Evolutionary conservation across 2,113 vertebrate genomes (phyloP).

Genomic region (Sterrhoptilus dennistouni): DNA sequence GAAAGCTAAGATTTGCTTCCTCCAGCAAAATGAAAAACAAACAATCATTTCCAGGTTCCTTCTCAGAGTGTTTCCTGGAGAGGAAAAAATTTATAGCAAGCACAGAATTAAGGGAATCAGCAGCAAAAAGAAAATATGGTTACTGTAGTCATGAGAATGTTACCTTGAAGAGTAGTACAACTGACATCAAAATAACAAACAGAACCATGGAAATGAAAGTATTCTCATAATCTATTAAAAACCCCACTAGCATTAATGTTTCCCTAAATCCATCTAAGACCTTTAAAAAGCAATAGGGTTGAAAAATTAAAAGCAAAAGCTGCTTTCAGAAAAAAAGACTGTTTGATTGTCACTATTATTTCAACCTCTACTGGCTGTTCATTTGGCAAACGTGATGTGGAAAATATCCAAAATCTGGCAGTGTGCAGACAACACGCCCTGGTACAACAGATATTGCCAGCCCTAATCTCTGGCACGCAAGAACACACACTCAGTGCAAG

Average conservation of each 20-base stretch:
- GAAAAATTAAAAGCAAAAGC: background rate
- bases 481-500: background rate
- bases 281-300: background rate
- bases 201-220: background rate
- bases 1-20: background rate
- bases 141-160: background rate
- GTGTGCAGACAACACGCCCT: background rate
- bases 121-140: background rate
- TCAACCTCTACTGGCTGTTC: background rate
- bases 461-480: background rate
- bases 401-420: background rate
- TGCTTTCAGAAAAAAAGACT: background rate
- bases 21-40: background rate
- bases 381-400: background rate
- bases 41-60: background rate
- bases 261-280: background rate
- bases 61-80: background rate
- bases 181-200: background rate
- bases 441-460: background rate
- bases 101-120: background rate
- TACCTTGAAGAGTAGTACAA: background rate
- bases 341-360: background rate
- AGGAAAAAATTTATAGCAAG: background rate
- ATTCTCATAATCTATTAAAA: background rate
- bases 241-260: background rate